Evolutionary conservation across 1,140 invertebrate species (phyloP).

Genomic region (Coboldia fuscipes): DNA sequence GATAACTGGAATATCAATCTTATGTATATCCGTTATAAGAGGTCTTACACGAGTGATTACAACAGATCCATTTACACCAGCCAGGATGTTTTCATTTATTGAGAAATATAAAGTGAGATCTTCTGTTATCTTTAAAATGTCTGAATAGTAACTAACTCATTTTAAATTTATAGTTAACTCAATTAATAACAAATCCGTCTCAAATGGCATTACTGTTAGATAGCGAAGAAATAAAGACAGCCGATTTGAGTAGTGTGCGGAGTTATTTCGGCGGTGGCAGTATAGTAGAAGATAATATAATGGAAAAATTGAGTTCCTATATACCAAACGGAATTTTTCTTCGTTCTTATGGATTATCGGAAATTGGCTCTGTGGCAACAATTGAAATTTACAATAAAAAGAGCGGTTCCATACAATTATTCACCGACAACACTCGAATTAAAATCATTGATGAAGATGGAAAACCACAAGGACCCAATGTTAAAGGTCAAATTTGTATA

Average conservation of each 20-base stretch:
- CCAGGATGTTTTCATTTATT: neutral
- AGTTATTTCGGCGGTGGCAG: neutral
- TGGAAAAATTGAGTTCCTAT: neutral
- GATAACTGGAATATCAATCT: neutral
- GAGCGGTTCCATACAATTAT: neutral
- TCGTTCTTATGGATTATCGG: conserved; percentile 15
- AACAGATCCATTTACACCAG: neutral
- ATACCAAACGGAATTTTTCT: conserved; percentile 13
- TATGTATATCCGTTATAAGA: neutral
- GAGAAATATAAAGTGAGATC: conserved; percentile 1
- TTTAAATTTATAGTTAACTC: neutral
- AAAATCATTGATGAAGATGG: conserved; percentile 22
- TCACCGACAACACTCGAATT: conserved; percentile 8
- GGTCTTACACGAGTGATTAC: neutral
- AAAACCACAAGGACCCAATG: conserved; percentile 9
- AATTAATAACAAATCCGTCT: neutral
- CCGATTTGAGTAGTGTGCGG: neutral
- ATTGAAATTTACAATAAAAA: conserved; percentile 1
- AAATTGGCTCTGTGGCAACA: conserved; percentile 7
- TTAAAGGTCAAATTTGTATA: conserved; percentile 19
- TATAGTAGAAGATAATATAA: neutral
- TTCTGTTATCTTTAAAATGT: neutral
- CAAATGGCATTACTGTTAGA: neutral
- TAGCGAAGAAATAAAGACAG: neutral
- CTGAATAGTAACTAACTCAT: neutral